Conservation (phyloP, 2,888 invertebrate species). For the Diarsia mendica region DNA sequence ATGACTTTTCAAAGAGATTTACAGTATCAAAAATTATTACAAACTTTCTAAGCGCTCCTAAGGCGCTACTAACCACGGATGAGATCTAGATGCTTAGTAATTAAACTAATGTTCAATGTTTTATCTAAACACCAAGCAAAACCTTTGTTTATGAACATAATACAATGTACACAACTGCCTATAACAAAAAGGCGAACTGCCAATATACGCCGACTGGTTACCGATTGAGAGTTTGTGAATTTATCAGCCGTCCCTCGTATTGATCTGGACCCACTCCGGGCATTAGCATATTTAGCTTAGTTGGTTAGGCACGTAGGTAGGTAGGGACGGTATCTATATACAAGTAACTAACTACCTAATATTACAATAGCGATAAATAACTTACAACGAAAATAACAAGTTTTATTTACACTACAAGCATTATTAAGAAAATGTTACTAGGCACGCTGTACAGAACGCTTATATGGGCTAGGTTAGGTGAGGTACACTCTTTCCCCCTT, state of each 20-base stretch:
- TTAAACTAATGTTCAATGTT: background rate
- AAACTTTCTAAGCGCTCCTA: background rate
- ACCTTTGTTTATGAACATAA: background rate
- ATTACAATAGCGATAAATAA: background rate
- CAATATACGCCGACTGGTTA: background rate
- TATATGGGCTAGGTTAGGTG: no score
- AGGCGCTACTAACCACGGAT: background rate
- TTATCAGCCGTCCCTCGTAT: constrained; percentile 20
- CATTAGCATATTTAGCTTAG: constrained; percentile 32
- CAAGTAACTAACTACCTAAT: background rate
- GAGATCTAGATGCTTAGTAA: background rate
- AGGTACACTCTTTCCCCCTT: no score
- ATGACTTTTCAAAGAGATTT: background rate
- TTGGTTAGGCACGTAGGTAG: background rate
- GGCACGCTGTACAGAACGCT: no score
- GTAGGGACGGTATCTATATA: background rate
- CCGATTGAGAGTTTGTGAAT: constrained; percentile 9
- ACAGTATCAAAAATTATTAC: background rate
- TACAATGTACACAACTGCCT: background rate
- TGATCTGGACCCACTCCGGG: constrained; percentile 24
- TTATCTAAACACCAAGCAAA: background rate
- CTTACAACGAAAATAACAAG: background rate
- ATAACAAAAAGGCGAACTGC: background rate
- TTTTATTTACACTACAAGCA: no score
- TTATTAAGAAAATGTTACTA: no score